Conservation (phyloP, 2,113 vertebrate species). For the Tiliqua scincoides region DNA sequence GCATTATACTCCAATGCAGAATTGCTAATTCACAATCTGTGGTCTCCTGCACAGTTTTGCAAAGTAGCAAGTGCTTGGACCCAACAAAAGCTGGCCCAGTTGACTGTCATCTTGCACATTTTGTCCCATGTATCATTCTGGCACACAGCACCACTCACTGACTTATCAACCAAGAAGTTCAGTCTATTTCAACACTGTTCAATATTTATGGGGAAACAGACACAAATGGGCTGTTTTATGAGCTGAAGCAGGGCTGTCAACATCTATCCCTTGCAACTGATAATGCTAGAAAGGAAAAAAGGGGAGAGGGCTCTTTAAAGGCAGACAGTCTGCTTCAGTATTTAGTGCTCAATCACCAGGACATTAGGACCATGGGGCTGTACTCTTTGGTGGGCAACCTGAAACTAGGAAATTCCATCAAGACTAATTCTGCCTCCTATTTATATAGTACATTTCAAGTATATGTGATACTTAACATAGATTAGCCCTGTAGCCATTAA, state of each 20-base stretch:
- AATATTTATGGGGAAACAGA: conserved; percentile 58
- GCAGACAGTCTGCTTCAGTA: neutral
- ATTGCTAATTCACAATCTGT: too few relatives aligned
- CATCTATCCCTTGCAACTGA: conserved; percentile 22
- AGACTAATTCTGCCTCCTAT: neutral
- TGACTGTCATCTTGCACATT: neutral
- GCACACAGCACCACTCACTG: neutral
- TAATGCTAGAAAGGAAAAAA: neutral
- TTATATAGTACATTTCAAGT: neutral
- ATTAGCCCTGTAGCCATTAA: neutral
- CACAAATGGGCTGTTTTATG: conserved; percentile 41
- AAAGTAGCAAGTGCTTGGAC: neutral
- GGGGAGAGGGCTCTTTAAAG: conserved; percentile 1
- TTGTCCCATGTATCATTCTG: neutral
- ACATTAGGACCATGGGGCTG: neutral
- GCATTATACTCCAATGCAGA: neutral
- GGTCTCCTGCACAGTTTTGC: neutral
- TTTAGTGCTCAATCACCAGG: neutral
- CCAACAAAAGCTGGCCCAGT: neutral
- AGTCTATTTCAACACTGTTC: conserved; percentile 49
- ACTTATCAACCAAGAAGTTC: conserved; percentile 29
- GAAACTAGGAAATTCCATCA: neutral
- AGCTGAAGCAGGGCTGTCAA: conserved; percentile 49
- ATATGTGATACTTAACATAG: neutral
- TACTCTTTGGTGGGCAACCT: neutral